Base-by-base conservation (phyloP, 1,140 invertebrate genomes). In the Eueides isabella region DNA sequence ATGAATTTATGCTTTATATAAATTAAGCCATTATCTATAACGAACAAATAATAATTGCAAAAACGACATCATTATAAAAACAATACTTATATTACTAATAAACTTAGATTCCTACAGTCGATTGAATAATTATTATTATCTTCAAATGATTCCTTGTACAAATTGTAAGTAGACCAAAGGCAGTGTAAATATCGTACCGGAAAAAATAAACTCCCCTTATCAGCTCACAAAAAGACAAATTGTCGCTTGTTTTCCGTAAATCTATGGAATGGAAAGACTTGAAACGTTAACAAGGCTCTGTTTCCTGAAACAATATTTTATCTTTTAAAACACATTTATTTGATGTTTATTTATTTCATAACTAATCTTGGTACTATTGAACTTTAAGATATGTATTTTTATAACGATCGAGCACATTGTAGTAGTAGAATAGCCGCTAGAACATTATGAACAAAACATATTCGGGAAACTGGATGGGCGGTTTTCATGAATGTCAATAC, bases 131-230 rank as follows among this genome's bases (percentile, higher is more conserved):
- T 38, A 23, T 30, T 30, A 62, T 29, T 23, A 62, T 62, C 14
- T 7, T 30, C n/a, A 30, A 63, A 30, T 63, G 2, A 63, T 14
- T 4, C 41, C 14, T 29, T 30, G 28, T 62, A 63, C 23, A 28
- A 55, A 62, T 7, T 30, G 2, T 31, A 63, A 63, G 23, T 61
- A 26, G 31, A 70, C 44, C 26, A 14, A 44, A 62, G 23, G 29
- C 67, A 65, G 68, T 14, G 61, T 74, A 74, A 75, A 41, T 61
- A 28, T 31, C 44, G 61, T 33, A 55, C 72, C 61, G 67, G 72
- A 74, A 74, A 61, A 69, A 74, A 74, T 74, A 70, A 69, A 74
- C 67, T 69, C 71, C 5, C 72, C 65, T 64, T 74, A 69, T 70
- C 67, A 74, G 66, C 67, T 70, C 55, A 61, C 61, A 69, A 74